Percentiles rank a stretch among this genome's conserved stretches.
phyloP scores from a whole-genome alignment of 1,140 invertebrate genomes.

The Microplitis mediator region DNA sequence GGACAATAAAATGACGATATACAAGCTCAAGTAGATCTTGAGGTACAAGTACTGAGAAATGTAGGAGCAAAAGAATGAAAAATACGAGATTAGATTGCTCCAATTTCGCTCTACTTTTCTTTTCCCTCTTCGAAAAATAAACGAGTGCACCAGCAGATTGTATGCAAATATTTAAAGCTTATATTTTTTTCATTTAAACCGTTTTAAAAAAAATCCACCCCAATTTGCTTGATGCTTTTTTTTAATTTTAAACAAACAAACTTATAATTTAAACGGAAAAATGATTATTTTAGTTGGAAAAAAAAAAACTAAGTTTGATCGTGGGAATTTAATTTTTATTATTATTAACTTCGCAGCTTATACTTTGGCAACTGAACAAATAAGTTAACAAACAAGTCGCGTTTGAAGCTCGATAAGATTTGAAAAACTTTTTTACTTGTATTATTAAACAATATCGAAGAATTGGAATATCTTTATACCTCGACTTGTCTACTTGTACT shows the following conservation, averaged over 20 bases:
- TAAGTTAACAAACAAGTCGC: neutral
- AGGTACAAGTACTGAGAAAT: neutral
- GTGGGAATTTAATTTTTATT: no score
- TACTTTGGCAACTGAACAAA: no score
- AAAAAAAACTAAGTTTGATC: no score
- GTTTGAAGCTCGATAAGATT: neutral
- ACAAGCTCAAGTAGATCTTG: neutral
- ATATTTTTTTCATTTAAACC: neutral
- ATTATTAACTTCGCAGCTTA: no score
- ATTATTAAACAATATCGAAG: conserved; percentile 20
- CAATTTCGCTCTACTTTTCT: neutral
- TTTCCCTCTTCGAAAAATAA: neutral
- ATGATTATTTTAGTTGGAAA: no score
- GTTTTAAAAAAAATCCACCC: no score
- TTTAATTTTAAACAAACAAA: neutral
- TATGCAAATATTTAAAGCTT: conserved; percentile 17
- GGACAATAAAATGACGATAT: neutral
- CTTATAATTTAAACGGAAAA: no score
- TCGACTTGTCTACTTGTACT: neutral
- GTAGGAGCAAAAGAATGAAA: neutral
- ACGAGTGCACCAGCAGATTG: conserved; percentile 6
- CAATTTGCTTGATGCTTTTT: neutral
- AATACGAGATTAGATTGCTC: neutral
- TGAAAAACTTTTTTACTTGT: neutral
- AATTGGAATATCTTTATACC: conserved; percentile 10